Percentiles rank a stretch among this genome's conserved stretches.
Conservation (phyloP, 1,140 invertebrate genomes). For the Tenebrio molitor region DNA sequence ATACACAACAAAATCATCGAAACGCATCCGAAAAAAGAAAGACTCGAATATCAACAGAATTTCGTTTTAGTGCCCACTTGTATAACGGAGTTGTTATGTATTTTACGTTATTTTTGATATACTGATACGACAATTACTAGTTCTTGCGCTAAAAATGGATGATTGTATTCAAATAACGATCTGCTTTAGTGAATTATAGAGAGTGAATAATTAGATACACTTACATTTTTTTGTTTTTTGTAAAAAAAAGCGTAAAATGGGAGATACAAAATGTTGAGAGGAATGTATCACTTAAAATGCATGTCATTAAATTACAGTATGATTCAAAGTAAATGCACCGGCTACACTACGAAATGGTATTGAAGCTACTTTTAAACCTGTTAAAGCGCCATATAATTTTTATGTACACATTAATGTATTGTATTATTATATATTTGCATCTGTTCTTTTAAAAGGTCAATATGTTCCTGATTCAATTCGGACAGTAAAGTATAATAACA, state of each 20-base stretch:
- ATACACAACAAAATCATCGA: constrained; percentile 38
- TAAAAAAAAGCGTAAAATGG: constrained; percentile 42
- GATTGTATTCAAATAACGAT: constrained; percentile 51
- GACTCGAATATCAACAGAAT: constrained; percentile 18
- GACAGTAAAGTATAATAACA: constrained; percentile 42
- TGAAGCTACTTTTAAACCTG: constrained; percentile 62
- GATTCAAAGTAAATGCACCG: constrained; percentile 50
- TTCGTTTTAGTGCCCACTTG: constrained; percentile 32
- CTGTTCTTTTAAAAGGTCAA: constrained; percentile 52
- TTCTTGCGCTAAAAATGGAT: constrained; percentile 51
- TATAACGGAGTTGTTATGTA: constrained; percentile 30
- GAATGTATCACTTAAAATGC: constrained; percentile 62
- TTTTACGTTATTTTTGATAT: constrained; percentile 43
- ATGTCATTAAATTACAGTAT: constrained; percentile 54
- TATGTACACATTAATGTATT: constrained; percentile 61
- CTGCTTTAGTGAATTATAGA: constrained; percentile 38
- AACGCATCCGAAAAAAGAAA: neutral
- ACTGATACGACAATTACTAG: constrained; percentile 45
- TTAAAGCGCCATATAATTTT: constrained; percentile 63
- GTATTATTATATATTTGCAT: constrained; percentile 53
- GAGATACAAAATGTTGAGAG: constrained; percentile 44
- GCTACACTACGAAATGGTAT: constrained; percentile 58
- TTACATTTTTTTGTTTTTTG: constrained; percentile 43
- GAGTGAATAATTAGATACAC: constrained; percentile 39
- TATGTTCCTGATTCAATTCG: constrained; percentile 53